Conservation (phyloP, 2,888 invertebrate species). For the Morpho helenor region DNA sequence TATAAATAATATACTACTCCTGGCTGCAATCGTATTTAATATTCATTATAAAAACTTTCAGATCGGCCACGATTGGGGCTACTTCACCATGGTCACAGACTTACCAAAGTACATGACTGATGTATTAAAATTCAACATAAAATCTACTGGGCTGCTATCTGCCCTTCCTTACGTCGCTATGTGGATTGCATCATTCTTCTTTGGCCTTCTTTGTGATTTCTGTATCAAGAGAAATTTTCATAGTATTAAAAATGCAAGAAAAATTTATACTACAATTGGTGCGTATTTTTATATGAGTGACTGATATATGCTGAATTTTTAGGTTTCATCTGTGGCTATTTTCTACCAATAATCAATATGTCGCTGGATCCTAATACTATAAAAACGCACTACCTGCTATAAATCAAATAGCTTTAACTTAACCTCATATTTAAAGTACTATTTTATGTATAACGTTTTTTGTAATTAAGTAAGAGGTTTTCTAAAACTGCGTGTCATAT, state of each 20-base stretch:
- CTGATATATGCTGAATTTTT: no score
- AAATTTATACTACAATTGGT: constrained; percentile 84
- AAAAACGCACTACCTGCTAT: no score
- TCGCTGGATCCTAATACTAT: no score
- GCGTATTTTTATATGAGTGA: background rate
- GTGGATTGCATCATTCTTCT: constrained; percentile 82
- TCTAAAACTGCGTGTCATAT: no score
- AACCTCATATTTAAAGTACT: no score
- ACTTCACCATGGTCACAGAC: constrained; percentile 85
- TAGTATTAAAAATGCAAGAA: constrained; percentile 79
- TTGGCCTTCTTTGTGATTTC: constrained; percentile 85
- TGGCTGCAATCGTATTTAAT: no score
- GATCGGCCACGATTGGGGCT: constrained; percentile 85
- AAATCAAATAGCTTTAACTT: no score
- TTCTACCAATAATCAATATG: no score
- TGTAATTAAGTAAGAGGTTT: no score
- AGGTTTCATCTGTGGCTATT: no score
- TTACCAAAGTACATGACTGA: constrained; percentile 85
- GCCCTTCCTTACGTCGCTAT: constrained; percentile 83
- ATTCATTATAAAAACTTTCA: constrained; percentile 27
- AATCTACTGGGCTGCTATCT: constrained; percentile 81
- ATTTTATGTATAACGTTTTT: no score
- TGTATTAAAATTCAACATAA: constrained; percentile 82
- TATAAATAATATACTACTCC: no score
- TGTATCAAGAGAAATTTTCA: constrained; percentile 80